Conservation (phyloP, 1,140 invertebrate species). For the Drosophila ficusphila region DNA sequence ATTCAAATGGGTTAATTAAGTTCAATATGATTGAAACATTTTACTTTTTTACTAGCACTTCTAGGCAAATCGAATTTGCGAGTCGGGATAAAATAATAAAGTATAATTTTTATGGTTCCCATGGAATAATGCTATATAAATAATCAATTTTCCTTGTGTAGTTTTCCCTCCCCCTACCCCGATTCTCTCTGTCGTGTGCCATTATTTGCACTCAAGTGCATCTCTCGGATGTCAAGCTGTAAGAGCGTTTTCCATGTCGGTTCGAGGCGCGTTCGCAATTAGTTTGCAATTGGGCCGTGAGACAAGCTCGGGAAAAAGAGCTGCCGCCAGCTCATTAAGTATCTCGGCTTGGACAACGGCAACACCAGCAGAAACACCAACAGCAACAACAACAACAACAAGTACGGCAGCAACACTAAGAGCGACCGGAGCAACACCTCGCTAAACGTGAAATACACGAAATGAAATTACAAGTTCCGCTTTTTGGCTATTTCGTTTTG, state of each 20-base stretch:
- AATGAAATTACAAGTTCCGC: conserved; percentile 80
- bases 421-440: conserved; percentile 53
- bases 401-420: conserved; percentile 14
- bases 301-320: conserved; percentile 52
- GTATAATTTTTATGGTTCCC: too few species aligned
- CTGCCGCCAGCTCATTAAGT: conserved; percentile 69
- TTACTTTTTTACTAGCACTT: too few species aligned
- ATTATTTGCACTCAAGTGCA: conserved; percentile 72
- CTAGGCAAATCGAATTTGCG: too few species aligned
- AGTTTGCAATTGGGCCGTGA: conserved; percentile 78
- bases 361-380: conserved; percentile 6
- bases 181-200: conserved; percentile 53
- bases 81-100: too few species aligned
- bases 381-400: conserved; percentile 19
- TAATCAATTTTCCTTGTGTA: neutral
- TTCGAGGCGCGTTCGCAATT: conserved; percentile 69
- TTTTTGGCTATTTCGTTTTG: conserved; percentile 56
- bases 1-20: too few species aligned
- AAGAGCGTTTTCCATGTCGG: conserved; percentile 31
- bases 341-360: conserved; percentile 22
- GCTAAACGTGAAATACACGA: conserved; percentile 75
- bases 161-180: neutral
- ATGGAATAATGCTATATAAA: too few species aligned
- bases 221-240: conserved; percentile 46
- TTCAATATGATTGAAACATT: too few species aligned